Percentiles rank a stretch among this genome's conserved stretches.
These are phyloP conservation scores for Hylaeus anthracinus DNA, from an alignment of 1,140 invertebrate genomes.

Conservation along the genomic window DNA sequence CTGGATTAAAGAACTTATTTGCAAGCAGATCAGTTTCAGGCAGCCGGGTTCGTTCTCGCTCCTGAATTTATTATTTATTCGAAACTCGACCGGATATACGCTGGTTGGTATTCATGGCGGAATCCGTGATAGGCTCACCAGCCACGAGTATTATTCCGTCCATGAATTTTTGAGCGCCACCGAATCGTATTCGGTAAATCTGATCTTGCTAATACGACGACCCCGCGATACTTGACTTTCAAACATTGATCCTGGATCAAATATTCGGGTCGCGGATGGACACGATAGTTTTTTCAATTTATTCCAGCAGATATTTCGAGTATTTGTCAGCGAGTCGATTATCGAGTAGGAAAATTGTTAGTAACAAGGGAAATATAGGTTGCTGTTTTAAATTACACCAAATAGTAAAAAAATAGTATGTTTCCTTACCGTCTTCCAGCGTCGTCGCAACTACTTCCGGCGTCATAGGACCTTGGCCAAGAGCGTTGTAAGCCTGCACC, in stretches of 20 bases:
- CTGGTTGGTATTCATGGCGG: constrained; percentile 58
- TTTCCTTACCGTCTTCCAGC: constrained; percentile 91
- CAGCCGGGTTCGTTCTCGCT: constrained; percentile 5
- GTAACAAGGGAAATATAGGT: no score
- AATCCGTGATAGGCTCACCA: constrained; percentile 49
- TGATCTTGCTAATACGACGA: neutral
- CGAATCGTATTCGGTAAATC: constrained; percentile 24
- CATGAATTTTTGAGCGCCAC: constrained; percentile 60
- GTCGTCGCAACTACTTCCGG: constrained; percentile 91
- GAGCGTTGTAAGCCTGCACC: constrained; percentile 95
- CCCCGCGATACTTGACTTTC: no score
- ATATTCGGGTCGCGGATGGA: no score
- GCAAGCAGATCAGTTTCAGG: constrained; percentile 49
- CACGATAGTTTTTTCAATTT: no score
- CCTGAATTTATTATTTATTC: constrained; percentile 66
- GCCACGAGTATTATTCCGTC: constrained; percentile 54
- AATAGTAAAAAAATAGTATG: no score
- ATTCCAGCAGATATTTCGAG: no score
- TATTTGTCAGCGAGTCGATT: no score
- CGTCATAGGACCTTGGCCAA: constrained; percentile 93
- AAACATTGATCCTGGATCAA: neutral
- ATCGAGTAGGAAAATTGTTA: no score
- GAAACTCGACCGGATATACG: constrained; percentile 30
- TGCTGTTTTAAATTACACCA: no score
- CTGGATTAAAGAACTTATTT: constrained; percentile 66